phyloP scores from a whole-genome alignment of 1,140 invertebrate genomes.

The Hetaerina americana region DNA sequence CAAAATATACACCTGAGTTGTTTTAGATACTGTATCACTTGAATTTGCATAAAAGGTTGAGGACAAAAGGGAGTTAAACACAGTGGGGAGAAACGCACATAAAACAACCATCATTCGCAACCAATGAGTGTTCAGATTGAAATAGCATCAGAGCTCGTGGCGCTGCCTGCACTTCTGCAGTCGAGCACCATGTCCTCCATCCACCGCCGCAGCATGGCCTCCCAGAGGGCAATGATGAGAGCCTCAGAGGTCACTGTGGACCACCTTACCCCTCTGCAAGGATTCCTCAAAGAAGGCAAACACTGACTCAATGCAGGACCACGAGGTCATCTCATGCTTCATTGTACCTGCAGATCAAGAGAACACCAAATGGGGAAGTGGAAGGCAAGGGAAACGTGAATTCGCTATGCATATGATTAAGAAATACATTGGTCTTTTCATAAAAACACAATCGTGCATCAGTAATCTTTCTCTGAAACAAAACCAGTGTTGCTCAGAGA shows the following conservation, averaged over 20 bases:
- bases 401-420: neutral
- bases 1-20: too few species aligned
- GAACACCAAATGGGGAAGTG: neutral
- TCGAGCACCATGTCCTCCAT: neutral
- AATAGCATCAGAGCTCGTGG: too few species aligned
- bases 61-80: too few species aligned
- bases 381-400: neutral
- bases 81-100: too few species aligned
- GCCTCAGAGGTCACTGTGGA: neutral
- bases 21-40: too few species aligned
- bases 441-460: neutral
- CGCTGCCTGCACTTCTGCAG: too few species aligned
- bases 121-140: too few species aligned
- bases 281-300: conserved; percentile 33
- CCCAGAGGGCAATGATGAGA: too few species aligned
- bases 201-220: neutral
- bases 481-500: too few species aligned
- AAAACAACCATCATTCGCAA: too few species aligned
- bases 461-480: too few species aligned
- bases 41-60: too few species aligned
- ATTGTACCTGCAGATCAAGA: conserved; percentile 26
- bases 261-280: neutral
- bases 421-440: neutral
- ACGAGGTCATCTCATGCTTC: conserved; percentile 41
- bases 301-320: conserved; percentile 34